Conservation (phyloP, 1,140 invertebrate genomes). For the Amyelois transitella region DNA sequence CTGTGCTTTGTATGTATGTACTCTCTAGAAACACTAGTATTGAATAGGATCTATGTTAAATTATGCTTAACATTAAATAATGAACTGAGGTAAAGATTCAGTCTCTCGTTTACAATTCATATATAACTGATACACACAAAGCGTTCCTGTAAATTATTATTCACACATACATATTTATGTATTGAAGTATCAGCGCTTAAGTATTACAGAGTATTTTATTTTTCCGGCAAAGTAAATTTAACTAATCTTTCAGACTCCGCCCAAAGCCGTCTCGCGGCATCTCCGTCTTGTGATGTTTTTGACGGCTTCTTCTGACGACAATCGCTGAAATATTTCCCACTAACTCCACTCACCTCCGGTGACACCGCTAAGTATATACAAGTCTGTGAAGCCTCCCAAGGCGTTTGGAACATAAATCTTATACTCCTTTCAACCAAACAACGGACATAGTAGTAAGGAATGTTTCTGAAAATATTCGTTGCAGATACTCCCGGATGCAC, state of each 20-base stretch:
- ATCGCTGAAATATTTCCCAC: slow-evolving; percentile 77
- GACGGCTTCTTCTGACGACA: slow-evolving; percentile 66
- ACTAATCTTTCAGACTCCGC: slow-evolving; percentile 65
- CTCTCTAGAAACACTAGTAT: too few species aligned
- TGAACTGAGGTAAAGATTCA: neutral
- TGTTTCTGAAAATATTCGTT: slow-evolving; percentile 88
- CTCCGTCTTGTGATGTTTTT: slow-evolving; percentile 49
- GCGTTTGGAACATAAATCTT: slow-evolving; percentile 61
- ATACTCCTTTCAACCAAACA: slow-evolving; percentile 31
- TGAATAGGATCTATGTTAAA: too few species aligned
- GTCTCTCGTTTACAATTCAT: too few species aligned
- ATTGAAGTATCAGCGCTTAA: too few species aligned
- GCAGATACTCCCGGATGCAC: slow-evolving; percentile 92
- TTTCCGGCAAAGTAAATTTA: slow-evolving; percentile 28
- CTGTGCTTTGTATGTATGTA: too few species aligned
- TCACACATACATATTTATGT: too few species aligned
- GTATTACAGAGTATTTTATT: neutral
- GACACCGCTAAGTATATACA: slow-evolving; percentile 75
- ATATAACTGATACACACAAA: too few species aligned
- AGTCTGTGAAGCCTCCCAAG: slow-evolving; percentile 77
- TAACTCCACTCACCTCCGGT: slow-evolving; percentile 71
- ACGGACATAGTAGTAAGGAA: slow-evolving; percentile 68
- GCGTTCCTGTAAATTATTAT: too few species aligned
- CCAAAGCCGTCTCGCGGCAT: slow-evolving; percentile 65
- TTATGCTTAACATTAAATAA: too few species aligned